These are phyloP conservation scores for Enoplosus armatus DNA, from an alignment of 2,797 vertebrate species.

Conservation along the genomic window DNA sequence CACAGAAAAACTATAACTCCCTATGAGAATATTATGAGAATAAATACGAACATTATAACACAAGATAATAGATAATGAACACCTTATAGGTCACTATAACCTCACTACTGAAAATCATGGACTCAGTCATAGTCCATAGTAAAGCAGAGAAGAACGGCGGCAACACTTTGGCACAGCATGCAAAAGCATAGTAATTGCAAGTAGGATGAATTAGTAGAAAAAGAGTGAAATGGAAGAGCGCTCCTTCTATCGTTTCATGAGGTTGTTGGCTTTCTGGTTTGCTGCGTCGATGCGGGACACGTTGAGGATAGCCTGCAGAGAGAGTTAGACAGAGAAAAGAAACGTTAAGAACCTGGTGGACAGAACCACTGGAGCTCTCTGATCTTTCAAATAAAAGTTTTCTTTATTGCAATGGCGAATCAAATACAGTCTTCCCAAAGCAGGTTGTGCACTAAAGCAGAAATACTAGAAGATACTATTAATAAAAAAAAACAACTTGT, in stretches of 20 bases:
- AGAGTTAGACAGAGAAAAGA: background rate
- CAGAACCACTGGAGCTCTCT: background rate
- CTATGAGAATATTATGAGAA: background rate
- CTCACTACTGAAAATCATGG: background rate
- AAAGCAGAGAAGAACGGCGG: background rate
- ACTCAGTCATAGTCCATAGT: no score
- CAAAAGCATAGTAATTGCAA: background rate
- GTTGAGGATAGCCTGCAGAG: slow-evolving; percentile 83
- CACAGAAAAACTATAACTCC: no score
- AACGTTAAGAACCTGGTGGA: background rate
- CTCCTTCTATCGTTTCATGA: slow-evolving; percentile 79
- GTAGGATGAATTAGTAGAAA: background rate
- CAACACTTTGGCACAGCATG: slow-evolving; percentile 26
- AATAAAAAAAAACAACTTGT: no score
- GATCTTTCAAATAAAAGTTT: background rate
- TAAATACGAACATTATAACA: background rate
- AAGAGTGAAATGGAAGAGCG: background rate
- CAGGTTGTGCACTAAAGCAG: background rate
- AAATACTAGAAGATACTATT: no score
- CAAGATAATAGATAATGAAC: background rate
- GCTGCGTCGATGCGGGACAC: slow-evolving; percentile 86
- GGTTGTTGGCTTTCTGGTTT: slow-evolving; percentile 87
- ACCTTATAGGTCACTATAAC: background rate
- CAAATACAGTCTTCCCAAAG: background rate
- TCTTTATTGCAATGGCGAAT: background rate